Evolutionary conservation across 2,888 invertebrate genomes (phyloP), one percentile per base, ranked within the genome.

Genomic region (Machimus rusticus): DNA sequence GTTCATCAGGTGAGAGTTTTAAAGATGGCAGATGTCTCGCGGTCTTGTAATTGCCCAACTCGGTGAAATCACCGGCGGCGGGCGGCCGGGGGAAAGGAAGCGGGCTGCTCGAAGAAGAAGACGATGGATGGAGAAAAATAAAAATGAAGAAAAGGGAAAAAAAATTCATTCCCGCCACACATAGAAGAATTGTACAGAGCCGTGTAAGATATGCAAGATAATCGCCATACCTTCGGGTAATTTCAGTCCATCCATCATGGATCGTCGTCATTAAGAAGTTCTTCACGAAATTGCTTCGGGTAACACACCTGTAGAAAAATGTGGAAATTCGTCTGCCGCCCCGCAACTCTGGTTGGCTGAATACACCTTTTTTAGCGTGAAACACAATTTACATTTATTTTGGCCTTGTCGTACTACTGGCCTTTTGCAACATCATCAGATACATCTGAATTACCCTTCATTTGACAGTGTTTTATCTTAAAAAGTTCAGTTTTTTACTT

Each of bases 231-330:
- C 82, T 82, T 82, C 82, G 23, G 82, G 82, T 82, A 82, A 82
- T 82, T 82, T 82, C n/a, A 37, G 82, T 82, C 82, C 82, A 82
- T 82, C 82, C 57, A 82, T 82, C 82, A 82, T 82, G 82, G 82
- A 82, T 82, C 31, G 82, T 82, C 57, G 57, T 57, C 82, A 82
- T 82, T 82, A 82, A 55, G 57, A 66, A 82, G 57, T 34, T 66
- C 66, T 82, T 39, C 37, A 55, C 55, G 37, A 82, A 82, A 82
- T 57, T 66, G 57, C 57, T 57, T 82, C 16, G 57, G 82, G 57
- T 81, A 16, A 66, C 37, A 82, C 82, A 82, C 57, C 82, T 82
- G 82, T 57, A 34, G 55, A 31, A 81, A 31, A 81, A 76, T 37
- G 81, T 51, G 46, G 28, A 51, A 81, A 51, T 81, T 51, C 31